These are phyloP conservation scores for Baronia brevicornis DNA, from an alignment of 2,888 invertebrate species.

Conservation along the genomic window DNA sequence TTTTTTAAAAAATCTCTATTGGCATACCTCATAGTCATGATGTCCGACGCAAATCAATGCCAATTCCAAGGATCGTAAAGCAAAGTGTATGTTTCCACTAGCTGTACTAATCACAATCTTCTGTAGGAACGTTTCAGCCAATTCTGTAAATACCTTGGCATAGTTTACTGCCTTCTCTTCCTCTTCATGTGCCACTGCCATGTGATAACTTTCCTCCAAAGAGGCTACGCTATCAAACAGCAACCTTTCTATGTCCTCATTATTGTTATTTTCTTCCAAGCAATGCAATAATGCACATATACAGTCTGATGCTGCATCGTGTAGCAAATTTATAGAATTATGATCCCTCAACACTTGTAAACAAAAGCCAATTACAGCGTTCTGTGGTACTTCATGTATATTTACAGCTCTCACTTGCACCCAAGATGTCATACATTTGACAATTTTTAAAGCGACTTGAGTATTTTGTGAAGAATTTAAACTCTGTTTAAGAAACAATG, in stretches of 20 bases:
- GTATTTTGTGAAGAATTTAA: conserved; percentile 80
- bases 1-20: no score
- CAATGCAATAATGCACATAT: conserved; percentile 90
- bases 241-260: conserved; percentile 83
- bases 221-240: conserved; percentile 88
- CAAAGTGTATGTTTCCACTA: conserved; percentile 80
- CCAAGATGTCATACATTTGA: conserved; percentile 95
- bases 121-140: conserved; percentile 92
- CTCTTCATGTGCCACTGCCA: conserved; percentile 94
- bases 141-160: conserved; percentile 94
- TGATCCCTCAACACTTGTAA: conserved; percentile 81
- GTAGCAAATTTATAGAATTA: conserved; percentile 78
- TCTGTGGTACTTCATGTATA: conserved; percentile 82
- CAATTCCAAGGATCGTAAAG: conserved; percentile 89
- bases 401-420: conserved; percentile 88
- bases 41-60: conserved; percentile 95
- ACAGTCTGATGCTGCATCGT: conserved; percentile 94
- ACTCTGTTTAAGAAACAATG: conserved; percentile 87
- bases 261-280: conserved; percentile 84
- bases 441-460: conserved; percentile 81
- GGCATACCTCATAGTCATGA: conserved; percentile 92
- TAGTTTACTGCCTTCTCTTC: conserved; percentile 95
- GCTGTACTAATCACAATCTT: conserved; percentile 83
- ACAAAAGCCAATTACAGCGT: conserved; percentile 82
- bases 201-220: conserved; percentile 90